Evolutionary conservation across 2,797 vertebrate genomes (phyloP), one percentile per base, ranked within the genome.

Genomic region (Syngnathus rostellatus): DNA sequence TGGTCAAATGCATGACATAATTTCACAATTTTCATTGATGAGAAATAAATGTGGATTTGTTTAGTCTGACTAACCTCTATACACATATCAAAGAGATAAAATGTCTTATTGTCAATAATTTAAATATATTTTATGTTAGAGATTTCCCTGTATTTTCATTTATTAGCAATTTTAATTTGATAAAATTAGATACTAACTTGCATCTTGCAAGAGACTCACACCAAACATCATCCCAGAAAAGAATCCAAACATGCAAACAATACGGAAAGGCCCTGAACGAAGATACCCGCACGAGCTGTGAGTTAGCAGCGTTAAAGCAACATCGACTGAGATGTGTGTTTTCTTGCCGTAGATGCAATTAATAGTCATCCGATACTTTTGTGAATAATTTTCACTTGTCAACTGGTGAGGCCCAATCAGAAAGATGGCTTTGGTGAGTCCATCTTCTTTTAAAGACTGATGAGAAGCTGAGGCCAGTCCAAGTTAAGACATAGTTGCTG

Each of bases 381-480:
- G 2, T 14, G 40, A 61, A 41, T 21, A n/a, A 23, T 61, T 61
- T 83, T 68, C 73, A 78, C 81, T 81, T 83, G 75, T 73, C 79
- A 83, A 77, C 74, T 74, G 68, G 78, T 74, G 72, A 78, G 77
- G 77, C 70, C 70, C 77, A 70, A 70, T 73, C 57, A 59, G 37
- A 72, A 46, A 71, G 55, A 68, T 61, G 8, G 73, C 68, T 72
- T 64, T 58, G 59, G 66, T 63, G 46, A 43, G 23, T 70, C 53
- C 48, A 53, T 63, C 67, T 68, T 62, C 62, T 71, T 72, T 46
- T 68, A 74, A 75, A 73, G 66, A 72, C 72, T 60, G 73, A 69
- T 58, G 72, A 76, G 64, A 65, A 72, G 68, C 73, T 62, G 71
- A 67, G 70, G 76, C 70, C 67, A 65, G 39, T 68, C 64, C 55